Base-by-base conservation (phyloP, 2,797 vertebrate species). In the Myripristis murdjan region DNA sequence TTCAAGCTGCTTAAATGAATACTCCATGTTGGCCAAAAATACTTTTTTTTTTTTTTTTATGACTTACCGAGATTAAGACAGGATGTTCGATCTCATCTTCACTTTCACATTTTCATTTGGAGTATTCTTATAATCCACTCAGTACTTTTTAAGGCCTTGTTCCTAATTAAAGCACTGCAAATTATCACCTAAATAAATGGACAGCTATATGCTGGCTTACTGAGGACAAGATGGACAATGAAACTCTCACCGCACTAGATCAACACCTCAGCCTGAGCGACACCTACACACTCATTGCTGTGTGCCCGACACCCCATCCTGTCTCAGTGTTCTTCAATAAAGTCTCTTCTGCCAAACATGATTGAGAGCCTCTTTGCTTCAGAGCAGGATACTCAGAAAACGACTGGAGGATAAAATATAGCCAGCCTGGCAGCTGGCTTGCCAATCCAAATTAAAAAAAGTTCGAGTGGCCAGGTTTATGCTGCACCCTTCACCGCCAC, bases 381-480 rank as follows among this genome's bases (percentile, higher is more conserved):
- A 24, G 83, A 87, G 83, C 82, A 73, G 77, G 82, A 90, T 83
- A 83, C 89, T 90, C 88, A 85, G 85, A 91, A 90, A 91, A 87
- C 64, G 73, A 84, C 87, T 85, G 59, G 59, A 66, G 74, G 81
- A 79, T 89, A 89, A 93, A 91, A 92, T 92, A 93, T 60, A 49
- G 78, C 82, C 75, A 52, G 76, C 65, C 67, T 59, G 83, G 84
- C 82, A 84, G 82, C 70, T 81, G 83, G 87, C 88, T 91, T 91
- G 90, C 92, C 92, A 91, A 91, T 94, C 90, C 91, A 92, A 94
- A 92, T 93, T 89, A 88, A 83, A 93, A 91, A 93, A 94, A 90
- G 88, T 90, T 90, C 52, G 85, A 92, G 90, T 80, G 89, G 82
- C 79, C 73, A 62, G 85, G 82, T 91, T 89, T 91, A 86, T 71